Base-by-base conservation (phyloP, 2,797 vertebrate genomes). In the Phataginus tetradactyla region DNA sequence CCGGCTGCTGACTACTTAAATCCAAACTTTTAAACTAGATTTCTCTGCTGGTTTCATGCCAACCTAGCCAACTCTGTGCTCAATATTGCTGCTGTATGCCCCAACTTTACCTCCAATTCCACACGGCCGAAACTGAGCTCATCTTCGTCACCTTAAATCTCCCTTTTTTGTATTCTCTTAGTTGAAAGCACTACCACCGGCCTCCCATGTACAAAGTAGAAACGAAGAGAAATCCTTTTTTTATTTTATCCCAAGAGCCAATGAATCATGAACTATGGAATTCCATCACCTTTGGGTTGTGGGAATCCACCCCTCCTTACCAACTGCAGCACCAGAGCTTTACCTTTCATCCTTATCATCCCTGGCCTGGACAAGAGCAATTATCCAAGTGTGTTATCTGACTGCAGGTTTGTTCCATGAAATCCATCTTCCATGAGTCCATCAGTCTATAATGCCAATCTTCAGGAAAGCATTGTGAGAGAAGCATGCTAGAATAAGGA, bases 31-130 rank as follows among this genome's bases (percentile, higher is more conserved):
- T 74, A 81, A 37, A 55, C 4, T 21, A 59, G 37, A 61, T n/a
- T 55, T 55, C 39, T 64, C 20, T 64, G 42, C 20, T 74, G 57
- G 72, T 78, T 88, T 94, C 53, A 83, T 32, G 25, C 37, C 69
- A n/a, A 71, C 3, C 12, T 5, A 91, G 4, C 20, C 55, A 32
- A 57, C 27, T 90, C 71, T 53, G 5, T 79, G 14, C 14, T 85
- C 49, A 84, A 49, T 15, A 81, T 21, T 89, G 25, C 12, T 59
- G 37, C 1, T 64, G 11, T 7, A 7, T 61, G 20, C 63, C n/a
- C 53, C 45, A 78, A 59, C 3, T 75, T 91, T 49, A 79, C 42
- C 49, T 68, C 45, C 29, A 72, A 74, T 4, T 81, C 32, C 68
- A 45, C 21, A 34, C 23, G 1, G 84, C 37, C 39, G 51, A 78